Base-by-base conservation (phyloP, 2,113 vertebrate species). In the Cnemophilus loriae region DNA sequence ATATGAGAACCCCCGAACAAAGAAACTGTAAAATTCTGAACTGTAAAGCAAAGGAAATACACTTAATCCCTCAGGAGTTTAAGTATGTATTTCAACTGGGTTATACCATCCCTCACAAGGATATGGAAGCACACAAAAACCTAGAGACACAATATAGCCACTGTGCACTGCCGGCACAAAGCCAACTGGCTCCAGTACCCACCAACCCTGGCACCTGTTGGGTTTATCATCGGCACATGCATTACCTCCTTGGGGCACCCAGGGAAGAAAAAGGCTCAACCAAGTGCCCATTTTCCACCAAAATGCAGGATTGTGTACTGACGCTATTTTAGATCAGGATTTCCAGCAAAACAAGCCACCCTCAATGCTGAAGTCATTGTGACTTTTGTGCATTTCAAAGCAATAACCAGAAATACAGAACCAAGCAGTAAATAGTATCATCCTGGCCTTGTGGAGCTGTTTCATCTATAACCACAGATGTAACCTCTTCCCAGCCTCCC, bases 41-140 rank as follows among this genome's bases (percentile, higher is more conserved):
- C 97, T 97, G 96, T 94, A 98, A 98, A 97, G 98, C 93, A 96
- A 97, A 98, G 98, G 98, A 98, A 98, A 98, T 97, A 96, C 91
- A 94, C 96, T 96, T 98, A 98, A 98, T 98, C 98, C 97, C 95
- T 73, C 78, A 89, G 96, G 98, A 97, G 96, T 90, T 97, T 60
- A 96, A 97, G 97, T 96, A 96, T 97, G 97, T 97, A 95, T 97
- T 98, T 98, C 98, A 97, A 93, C 96, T 94, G 95, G 86, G 97
- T 93, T 97, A 95, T 96, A 75, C 96, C 94, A 97, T 91, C 91
- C 91, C 92, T 96, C 61, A 23, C 32, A 96, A 97, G 97, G 97
- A 91, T 97, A 78, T 49, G 74, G 97, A 87, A 83, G 96, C 82
- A 94, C 91, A 87, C 87, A 94, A 87, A 96, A 97, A 96, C 95